Conservation (phyloP, 2,888 invertebrate species). For the Spodoptera littoralis region DNA sequence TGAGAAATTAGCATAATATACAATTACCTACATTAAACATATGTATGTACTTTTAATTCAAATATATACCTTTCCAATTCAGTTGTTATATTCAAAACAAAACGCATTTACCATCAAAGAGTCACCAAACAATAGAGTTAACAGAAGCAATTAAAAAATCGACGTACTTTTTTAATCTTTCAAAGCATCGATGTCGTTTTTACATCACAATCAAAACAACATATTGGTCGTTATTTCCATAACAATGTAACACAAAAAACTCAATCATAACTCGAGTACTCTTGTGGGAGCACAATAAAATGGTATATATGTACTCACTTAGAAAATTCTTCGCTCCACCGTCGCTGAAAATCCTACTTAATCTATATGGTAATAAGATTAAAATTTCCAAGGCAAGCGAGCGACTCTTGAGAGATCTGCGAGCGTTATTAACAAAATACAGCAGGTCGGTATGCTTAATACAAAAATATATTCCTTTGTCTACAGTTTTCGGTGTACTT, state of each 20-base stretch:
- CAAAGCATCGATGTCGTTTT: constrained; percentile 31
- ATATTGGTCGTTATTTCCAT: constrained; percentile 47
- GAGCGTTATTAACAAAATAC: constrained; percentile 70
- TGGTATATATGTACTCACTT: constrained; percentile 49
- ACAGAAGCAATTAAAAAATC: constrained; percentile 16
- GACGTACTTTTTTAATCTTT: constrained; percentile 19
- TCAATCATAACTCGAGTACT: constrained; percentile 59
- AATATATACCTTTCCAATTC: too few species aligned
- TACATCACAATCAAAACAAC: constrained; percentile 46
- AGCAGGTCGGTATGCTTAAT: constrained; percentile 70
- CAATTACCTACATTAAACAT: too few species aligned
- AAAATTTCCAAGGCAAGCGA: constrained; percentile 45
- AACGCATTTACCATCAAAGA: neutral
- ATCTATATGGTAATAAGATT: constrained; percentile 55
- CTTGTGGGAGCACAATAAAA: constrained; percentile 54
- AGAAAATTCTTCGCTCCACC: constrained; percentile 38
- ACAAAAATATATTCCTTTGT: constrained; percentile 73
- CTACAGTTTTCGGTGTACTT: constrained; percentile 56
- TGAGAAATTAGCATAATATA: too few species aligned
- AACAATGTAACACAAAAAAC: constrained; percentile 57
- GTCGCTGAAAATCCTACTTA: constrained; percentile 49
- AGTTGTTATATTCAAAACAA: too few species aligned
- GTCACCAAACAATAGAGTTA: neutral
- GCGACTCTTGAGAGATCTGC: constrained; percentile 49
- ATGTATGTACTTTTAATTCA: too few species aligned